Evolutionary conservation across 2,113 vertebrate genomes (phyloP), one percentile per base, ranked within the genome.

Genomic region (Zapus hudsonius): DNA sequence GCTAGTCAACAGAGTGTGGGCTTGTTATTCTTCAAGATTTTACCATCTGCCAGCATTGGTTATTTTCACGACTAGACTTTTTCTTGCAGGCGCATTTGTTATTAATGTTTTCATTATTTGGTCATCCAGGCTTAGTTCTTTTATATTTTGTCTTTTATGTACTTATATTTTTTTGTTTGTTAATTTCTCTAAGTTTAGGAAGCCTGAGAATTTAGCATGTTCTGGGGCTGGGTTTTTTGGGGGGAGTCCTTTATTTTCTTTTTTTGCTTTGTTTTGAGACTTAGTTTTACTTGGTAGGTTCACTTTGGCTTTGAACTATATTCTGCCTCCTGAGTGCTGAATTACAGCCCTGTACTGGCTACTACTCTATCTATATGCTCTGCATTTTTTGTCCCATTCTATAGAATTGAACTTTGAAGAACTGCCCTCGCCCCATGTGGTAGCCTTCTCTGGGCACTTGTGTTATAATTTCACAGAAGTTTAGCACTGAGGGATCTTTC

Each of bases 21-120:
- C 10, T 93, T 75, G 40, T 64, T 92, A 55, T 70, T 89, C 73
- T 89, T 84, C 25, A 90, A 82, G 90, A 89, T 12, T 64, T 88
- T 91, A 33, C 55, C 36, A 67, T 38, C 4, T 61, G 52, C 31
- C 89, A 84, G 69, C 23, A 33, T 66, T 61, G 42, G 38, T 84
- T 90, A 63, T 44, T 83, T 69, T 5, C 82, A 80, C 76, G 52
- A 72, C 36, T 47, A 84, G 40, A 15, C 1, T 11, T 40, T 74
- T 55, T 67, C 80, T 55, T 72, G 7, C 9, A 40, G 61, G 25
- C 5, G 44, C 61, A 70, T 81, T 89, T 85, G 20, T 90, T 90
- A 72, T 33, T 84, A 42, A 90, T 75, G 81, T 59, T 44, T 84
- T 75, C 66, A 84, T 67, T 7, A 55, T 84, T 52, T 52, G 52